These are phyloP conservation scores for Urosaurus nigricauda DNA, from an alignment of 2,797 vertebrate genomes.

Conservation along the genomic window DNA sequence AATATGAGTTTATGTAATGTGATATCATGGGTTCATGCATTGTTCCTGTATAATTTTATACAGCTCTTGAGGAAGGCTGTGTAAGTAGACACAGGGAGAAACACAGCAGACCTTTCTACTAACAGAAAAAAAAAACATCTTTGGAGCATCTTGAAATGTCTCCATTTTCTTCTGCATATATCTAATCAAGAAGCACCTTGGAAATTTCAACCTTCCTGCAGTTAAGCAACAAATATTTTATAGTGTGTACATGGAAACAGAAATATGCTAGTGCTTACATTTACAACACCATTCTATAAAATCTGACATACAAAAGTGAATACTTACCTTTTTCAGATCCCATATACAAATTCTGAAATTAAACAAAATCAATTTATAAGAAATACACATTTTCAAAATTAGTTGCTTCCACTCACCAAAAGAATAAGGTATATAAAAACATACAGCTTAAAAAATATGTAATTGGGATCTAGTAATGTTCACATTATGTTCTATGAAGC, in stretches of 20 bases:
- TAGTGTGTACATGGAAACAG: not conserved
- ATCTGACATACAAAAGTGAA: conserved; percentile 10
- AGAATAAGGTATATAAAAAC: not conserved
- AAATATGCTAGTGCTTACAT: not conserved
- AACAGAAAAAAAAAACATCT: too few relatives aligned
- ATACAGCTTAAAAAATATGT: not conserved
- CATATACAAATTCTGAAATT: conserved; percentile 92
- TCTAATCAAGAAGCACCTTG: not conserved
- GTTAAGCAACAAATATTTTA: not conserved
- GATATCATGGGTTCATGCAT: too few relatives aligned
- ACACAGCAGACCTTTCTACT: too few relatives aligned
- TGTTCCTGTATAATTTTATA: too few relatives aligned
- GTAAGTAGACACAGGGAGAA: too few relatives aligned
- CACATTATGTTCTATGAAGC: not conserved
- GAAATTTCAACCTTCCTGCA: not conserved
- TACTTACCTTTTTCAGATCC: conserved; percentile 92
- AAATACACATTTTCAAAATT: not conserved
- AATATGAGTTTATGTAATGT: too few relatives aligned
- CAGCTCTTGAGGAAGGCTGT: too few relatives aligned
- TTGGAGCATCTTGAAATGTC: too few relatives aligned
- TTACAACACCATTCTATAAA: not conserved
- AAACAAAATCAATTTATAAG: conserved; percentile 52
- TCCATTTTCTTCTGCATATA: too few relatives aligned
- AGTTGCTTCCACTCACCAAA: not conserved
- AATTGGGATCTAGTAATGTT: not conserved